phyloP scores from a whole-genome alignment of 2,113 vertebrate genomes.

The Ammodytes dubius region DNA sequence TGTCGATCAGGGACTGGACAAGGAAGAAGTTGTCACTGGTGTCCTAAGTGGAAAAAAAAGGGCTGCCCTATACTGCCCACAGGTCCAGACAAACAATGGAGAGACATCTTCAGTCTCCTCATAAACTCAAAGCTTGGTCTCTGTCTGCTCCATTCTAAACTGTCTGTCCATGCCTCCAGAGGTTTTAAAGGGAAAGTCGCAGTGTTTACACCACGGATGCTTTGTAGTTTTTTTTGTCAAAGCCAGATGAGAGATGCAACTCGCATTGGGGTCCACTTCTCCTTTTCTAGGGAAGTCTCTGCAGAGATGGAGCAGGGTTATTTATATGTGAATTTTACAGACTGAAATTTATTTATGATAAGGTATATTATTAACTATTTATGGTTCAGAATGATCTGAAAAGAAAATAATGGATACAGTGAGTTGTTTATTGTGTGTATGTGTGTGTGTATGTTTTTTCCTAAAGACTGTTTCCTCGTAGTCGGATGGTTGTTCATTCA shows the following conservation, averaged over 20 bases:
- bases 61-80: slow-evolving; percentile 62
- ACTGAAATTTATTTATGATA: slow-evolving; percentile 76
- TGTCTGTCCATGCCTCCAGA: slow-evolving; percentile 43
- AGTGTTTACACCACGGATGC: slow-evolving; percentile 63
- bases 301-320: slow-evolving; percentile 51
- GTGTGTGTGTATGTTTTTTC: slow-evolving; percentile 47
- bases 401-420: slow-evolving; percentile 40
- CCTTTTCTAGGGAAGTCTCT: slow-evolving; percentile 45
- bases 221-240: slow-evolving; percentile 49
- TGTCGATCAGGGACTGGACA: slow-evolving; percentile 71
- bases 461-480: slow-evolving; percentile 56
- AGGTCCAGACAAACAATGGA: slow-evolving; percentile 45
- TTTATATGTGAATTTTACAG: slow-evolving; percentile 80
- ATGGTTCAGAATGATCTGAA: slow-evolving; percentile 55
- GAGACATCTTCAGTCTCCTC: slow-evolving; percentile 33
- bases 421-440: slow-evolving; percentile 57
- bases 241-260: slow-evolving; percentile 26
- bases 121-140: slow-evolving; percentile 4
- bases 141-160: slow-evolving; percentile 23
- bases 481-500: slow-evolving; percentile 20
- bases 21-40: slow-evolving; percentile 46
- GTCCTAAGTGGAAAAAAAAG: slow-evolving; percentile 56
- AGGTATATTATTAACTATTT: slow-evolving; percentile 81
- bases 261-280: slow-evolving; percentile 33
- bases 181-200: slow-evolving; percentile 68